Conservation (phyloP, 2,797 vertebrate genomes). For the Melanotaenia trifasciata region DNA sequence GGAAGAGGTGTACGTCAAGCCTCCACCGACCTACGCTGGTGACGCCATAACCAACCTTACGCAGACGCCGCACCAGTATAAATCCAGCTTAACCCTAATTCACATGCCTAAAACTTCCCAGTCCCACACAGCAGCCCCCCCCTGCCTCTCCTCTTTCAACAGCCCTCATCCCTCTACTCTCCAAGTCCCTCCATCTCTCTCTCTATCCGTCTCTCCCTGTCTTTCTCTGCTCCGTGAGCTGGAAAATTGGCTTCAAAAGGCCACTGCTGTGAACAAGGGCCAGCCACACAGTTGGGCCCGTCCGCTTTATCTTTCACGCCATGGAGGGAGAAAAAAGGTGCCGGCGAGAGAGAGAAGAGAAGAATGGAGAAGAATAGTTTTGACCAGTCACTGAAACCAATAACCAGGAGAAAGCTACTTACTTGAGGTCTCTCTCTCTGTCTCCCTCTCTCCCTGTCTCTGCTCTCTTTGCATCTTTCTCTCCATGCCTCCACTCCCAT, state of each 20-base stretch:
- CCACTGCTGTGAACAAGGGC: slow-evolving; percentile 88
- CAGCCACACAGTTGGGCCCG: slow-evolving; percentile 85
- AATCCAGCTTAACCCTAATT: slow-evolving; percentile 55
- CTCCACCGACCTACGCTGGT: too few relatives aligned
- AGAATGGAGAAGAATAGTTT: slow-evolving; percentile 85
- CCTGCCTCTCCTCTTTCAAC: neutral
- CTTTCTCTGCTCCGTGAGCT: slow-evolving; percentile 87
- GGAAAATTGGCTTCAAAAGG: slow-evolving; percentile 89
- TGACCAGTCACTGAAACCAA: slow-evolving; percentile 88
- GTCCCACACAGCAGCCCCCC: slow-evolving; percentile 12
- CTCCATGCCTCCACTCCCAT: slow-evolving; percentile 7
- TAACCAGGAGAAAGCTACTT: slow-evolving; percentile 86
- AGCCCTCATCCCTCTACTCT: slow-evolving; percentile 62
- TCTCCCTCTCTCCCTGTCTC: slow-evolving; percentile 34
- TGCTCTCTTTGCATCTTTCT: slow-evolving; percentile 49
- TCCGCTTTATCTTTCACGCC: slow-evolving; percentile 86
- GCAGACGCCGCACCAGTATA: too few relatives aligned
- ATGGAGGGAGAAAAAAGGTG: slow-evolving; percentile 70
- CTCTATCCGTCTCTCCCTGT: slow-evolving; percentile 69
- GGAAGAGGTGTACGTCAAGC: too few relatives aligned
- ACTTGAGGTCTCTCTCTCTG: slow-evolving; percentile 69
- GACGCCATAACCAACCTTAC: too few relatives aligned
- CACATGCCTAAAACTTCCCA: slow-evolving; percentile 77
- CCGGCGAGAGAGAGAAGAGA: slow-evolving; percentile 71
- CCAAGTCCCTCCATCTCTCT: slow-evolving; percentile 67